Evolutionary conservation across 2,888 invertebrate species (phyloP).

Genomic region (Caprella mutica): DNA sequence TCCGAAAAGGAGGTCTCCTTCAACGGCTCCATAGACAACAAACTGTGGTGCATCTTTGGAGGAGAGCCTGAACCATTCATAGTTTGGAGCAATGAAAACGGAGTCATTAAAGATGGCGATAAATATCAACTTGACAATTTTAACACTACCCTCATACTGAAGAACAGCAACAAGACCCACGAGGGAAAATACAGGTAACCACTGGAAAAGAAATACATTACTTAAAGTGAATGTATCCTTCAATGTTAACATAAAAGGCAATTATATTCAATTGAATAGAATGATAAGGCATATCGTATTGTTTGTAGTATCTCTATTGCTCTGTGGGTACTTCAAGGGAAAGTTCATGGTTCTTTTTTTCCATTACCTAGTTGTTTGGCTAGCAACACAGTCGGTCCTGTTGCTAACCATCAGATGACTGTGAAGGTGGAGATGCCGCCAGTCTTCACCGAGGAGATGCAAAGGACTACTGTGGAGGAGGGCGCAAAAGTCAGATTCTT

Average conservation of each 20-base stretch:
- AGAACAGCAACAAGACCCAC: slow-evolving; percentile 17
- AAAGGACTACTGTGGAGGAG: slow-evolving; percentile 73
- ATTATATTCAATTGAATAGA: too few species aligned
- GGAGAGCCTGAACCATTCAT: slow-evolving; percentile 28
- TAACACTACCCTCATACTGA: slow-evolving; percentile 22
- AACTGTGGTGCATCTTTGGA: slow-evolving; percentile 28
- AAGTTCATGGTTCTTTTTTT: too few species aligned
- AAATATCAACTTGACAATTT: slow-evolving; percentile 10
- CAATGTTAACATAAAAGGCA: too few species aligned
- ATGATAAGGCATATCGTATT: too few species aligned
- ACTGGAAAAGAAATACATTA: too few species aligned
- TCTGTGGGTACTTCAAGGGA: too few species aligned
- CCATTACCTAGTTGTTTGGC: slow-evolving; percentile 75
- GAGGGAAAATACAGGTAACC: slow-evolving; percentile 19
- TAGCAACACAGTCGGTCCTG: slow-evolving; percentile 74
- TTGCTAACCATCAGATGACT: slow-evolving; percentile 69
- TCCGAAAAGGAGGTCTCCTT: slow-evolving; percentile 12
- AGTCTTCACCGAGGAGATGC: slow-evolving; percentile 78
- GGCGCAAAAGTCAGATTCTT: slow-evolving; percentile 74
- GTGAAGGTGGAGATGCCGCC: slow-evolving; percentile 50
- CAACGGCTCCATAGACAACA: slow-evolving; percentile 15
- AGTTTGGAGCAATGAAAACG: slow-evolving; percentile 16
- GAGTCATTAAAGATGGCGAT: not conserved
- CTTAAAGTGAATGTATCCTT: too few species aligned
- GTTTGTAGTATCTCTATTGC: too few species aligned